Evolutionary conservation across 2,888 invertebrate genomes (phyloP), one percentile per base, ranked within the genome.

Genomic region (Homarus gammarus): DNA sequence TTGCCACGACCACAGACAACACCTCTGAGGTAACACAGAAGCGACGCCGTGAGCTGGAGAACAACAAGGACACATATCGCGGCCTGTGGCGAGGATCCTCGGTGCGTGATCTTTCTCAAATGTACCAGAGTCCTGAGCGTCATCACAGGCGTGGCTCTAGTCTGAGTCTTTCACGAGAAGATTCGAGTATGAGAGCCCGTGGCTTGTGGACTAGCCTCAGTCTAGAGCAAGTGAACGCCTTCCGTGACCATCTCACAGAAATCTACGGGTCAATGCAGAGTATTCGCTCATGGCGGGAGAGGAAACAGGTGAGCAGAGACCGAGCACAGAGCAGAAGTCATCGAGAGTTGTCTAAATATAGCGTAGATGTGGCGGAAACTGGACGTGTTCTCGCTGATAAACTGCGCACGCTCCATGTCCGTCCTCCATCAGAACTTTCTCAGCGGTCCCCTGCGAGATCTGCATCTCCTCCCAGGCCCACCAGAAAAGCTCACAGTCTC

Each of bases 191-290:
- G 31, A 87, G 90, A 77, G 64, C 85, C 51, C 79, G 87, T 31
- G 91, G 91, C n/a, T 84, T 91, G 40, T 91, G 91, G 91, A 91
- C 91, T 18, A 91, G 91, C 56, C 78, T 91, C 61, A 91, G 91
- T 33, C 75, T 91, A 70, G 91, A 91, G 82, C 91, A 91, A 89
- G 90, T 91, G 12, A 91, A 90, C 78, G 91, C 91, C n/a, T 85
- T 91, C n/a, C 87, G 90, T n/a, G 91, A 91, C 68, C 91, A 91
- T 36, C 84, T 91, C 27, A 86, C 87, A 10, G 91, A 91, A 44
- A 91, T 91, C 44, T 91, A 91, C n/a, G 91, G 91, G 18, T 91
- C 91, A 12, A 91, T 91, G 91, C 91, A 91, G 49, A 91, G 81
- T 40, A 82, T 91, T 38, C 90, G 87, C n/a, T 91, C 91, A 38